Evolutionary conservation across 2,888 invertebrate genomes (phyloP), one percentile per base, ranked within the genome.

Genomic region (Cheilosia scutellata): DNA sequence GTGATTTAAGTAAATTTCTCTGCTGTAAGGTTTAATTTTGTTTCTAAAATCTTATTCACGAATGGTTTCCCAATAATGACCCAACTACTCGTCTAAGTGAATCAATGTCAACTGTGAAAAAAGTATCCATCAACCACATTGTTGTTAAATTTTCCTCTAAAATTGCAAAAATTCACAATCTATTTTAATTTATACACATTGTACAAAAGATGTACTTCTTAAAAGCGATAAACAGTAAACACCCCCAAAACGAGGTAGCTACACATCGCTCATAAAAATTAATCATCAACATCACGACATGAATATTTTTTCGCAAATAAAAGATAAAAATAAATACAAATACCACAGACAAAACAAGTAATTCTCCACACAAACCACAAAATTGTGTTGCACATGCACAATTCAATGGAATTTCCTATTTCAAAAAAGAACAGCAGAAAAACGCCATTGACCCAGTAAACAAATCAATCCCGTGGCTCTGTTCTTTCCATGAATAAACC

Each of bases 391-490:
- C 76, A 68, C 76, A 68, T 76, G 66, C 76, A 76, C 57, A 68
- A 66, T 76, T 76, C 66, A 1, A 40, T 51, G 66, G 76, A 76
- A 76, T 60, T 68, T 76, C 9, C 58, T 66, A 20, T 66, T 68
- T 16, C 29, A 5, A 47, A 65, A 75, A 49, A 16, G 42, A 29
- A 51, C n/a, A 20, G 20, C 40, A 75, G 49, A 7, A 51, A 29
- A 58, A 77, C 58, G 77, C 68, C 68, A 77, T 60, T 70, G 77
- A 77, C 77, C 77, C 62, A 77, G 60, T 44, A 60, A 53, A 44
- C 77, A 53, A 77, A 68, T 77, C 62, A 60, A 77, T 77, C 77
- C 62, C 68, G 42, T 76, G 66, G 29, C 47, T 11, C 20, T 9
- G 4, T 16, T 47, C 63, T 11, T 37, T 33, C 25, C 13, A 65